Evolutionary conservation across 2,113 vertebrate species (phyloP).

Genomic region (Cyphomyrus plagiostoma): DNA sequence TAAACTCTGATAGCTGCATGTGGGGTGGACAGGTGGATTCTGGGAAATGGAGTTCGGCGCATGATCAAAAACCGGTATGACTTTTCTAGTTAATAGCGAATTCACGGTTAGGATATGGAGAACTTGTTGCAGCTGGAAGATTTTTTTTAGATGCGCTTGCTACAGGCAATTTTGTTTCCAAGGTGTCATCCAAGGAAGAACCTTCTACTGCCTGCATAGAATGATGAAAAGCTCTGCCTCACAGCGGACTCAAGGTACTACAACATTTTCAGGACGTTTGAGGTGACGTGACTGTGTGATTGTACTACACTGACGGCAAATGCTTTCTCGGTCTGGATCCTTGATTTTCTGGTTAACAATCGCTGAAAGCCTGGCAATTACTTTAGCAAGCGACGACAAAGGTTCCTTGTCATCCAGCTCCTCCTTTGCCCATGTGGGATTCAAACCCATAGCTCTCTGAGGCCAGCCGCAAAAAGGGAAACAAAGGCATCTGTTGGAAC

Average conservation of each 20-base stretch:
- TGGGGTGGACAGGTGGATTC: not conserved
- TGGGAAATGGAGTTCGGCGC: not conserved
- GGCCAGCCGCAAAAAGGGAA: not conserved
- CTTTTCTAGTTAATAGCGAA: not conserved
- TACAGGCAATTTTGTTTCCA: not conserved
- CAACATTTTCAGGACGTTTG: not conserved
- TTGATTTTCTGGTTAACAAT: not conserved
- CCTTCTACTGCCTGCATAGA: not conserved
- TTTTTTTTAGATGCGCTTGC: not conserved
- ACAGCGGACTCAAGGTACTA: not conserved
- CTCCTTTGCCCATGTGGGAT: not conserved
- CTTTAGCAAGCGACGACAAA: not conserved
- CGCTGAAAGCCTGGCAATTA: not conserved
- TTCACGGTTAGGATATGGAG: not conserved
- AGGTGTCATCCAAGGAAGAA: not conserved
- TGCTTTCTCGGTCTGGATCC: not conserved
- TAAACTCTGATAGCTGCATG: not conserved
- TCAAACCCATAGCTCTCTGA: not conserved
- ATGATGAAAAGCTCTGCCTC: not conserved
- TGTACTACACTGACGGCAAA: too few species aligned
- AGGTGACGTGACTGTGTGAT: not conserved
- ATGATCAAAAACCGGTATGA: not conserved
- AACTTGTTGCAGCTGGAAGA: not conserved
- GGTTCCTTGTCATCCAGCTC: not conserved
- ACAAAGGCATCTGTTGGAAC: not conserved